Evolutionary conservation across 37 sponge, comb jelly and placozoan genomes (phyloP).

Genomic region (Beroe forskalii): DNA sequence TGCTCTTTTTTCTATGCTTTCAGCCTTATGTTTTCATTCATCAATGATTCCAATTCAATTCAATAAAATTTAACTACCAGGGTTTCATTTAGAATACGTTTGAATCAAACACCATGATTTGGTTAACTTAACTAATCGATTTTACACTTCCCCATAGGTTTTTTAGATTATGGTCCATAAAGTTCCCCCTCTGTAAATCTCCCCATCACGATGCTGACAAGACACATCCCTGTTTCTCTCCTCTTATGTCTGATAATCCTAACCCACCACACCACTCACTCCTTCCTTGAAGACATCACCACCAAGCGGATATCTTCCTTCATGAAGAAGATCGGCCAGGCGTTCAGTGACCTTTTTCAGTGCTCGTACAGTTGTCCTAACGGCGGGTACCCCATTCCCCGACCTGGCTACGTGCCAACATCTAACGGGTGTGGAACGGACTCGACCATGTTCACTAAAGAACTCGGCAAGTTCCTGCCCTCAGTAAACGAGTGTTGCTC

Average conservation of each 20-base stretch:
- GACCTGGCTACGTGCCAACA: background rate
- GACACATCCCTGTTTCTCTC: too few relatives aligned
- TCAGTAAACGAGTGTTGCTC: background rate
- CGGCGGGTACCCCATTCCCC: slow-evolving; percentile 4
- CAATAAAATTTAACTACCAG: too few relatives aligned
- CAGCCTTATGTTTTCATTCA: too few relatives aligned
- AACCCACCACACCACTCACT: background rate
- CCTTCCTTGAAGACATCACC: background rate
- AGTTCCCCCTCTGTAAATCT: too few relatives aligned
- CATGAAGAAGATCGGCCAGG: background rate
- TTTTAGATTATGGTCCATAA: too few relatives aligned
- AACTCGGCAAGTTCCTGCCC: background rate
- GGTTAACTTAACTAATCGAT: too few relatives aligned
- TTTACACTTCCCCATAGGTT: too few relatives aligned
- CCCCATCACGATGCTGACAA: too few relatives aligned
- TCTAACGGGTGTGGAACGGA: slow-evolving; percentile 40
- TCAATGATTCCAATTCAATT: too few relatives aligned
- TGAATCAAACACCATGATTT: too few relatives aligned
- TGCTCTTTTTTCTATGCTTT: too few relatives aligned
- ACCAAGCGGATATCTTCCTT: background rate
- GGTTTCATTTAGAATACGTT: too few relatives aligned
- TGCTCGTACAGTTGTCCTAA: slow-evolving; percentile 34
- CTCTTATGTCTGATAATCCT: background rate
- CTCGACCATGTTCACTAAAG: slow-evolving; percentile 21
- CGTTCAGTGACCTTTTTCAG: background rate